phyloP scores from a whole-genome alignment of 2,888 invertebrate species.

The Hemistola chrysoprasaria region DNA sequence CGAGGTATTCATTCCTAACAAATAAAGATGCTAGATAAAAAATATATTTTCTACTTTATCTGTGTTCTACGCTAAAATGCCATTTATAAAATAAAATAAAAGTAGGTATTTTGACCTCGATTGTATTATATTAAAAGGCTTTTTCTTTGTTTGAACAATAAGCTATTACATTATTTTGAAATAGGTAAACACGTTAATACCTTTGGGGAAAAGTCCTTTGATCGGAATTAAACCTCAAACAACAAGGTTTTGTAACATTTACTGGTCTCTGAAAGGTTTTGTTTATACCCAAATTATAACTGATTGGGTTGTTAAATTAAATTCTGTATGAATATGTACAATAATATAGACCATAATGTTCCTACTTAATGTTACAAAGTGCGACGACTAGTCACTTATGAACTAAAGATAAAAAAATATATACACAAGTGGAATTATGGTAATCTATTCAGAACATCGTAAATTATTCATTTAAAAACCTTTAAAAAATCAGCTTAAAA shows the following conservation, averaged over 20 bases:
- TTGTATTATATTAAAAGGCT: not conserved
- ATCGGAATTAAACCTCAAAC: slow-evolving; percentile 3
- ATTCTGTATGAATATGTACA: slow-evolving; percentile 6
- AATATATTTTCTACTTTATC: too few species aligned
- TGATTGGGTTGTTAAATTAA: slow-evolving; percentile 3
- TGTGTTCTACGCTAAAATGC: too few species aligned
- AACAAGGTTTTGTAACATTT: not conserved
- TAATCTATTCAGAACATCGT: slow-evolving; percentile 46
- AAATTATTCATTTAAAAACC: slow-evolving; percentile 4
- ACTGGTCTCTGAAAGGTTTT: not conserved
- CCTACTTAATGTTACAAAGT: slow-evolving; percentile 20
- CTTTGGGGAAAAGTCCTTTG: slow-evolving; percentile 1
- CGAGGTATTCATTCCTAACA: slow-evolving; percentile 24
- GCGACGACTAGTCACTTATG: slow-evolving; percentile 66
- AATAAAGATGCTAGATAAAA: too few species aligned
- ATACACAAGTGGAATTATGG: slow-evolving; percentile 37
- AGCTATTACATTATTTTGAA: slow-evolving; percentile 2
- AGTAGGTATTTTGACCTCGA: slow-evolving; percentile 1
- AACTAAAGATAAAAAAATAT: slow-evolving; percentile 42
- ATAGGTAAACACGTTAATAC: not conserved
- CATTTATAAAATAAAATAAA: not conserved
- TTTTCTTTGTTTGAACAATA: not conserved
- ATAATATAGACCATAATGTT: slow-evolving; percentile 2
- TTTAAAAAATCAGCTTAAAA: too few species aligned
- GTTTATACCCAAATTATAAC: not conserved